These are phyloP conservation scores for Dipodomys spectabilis DNA, from an alignment of 2,113 vertebrate genomes.

Conservation along the genomic window DNA sequence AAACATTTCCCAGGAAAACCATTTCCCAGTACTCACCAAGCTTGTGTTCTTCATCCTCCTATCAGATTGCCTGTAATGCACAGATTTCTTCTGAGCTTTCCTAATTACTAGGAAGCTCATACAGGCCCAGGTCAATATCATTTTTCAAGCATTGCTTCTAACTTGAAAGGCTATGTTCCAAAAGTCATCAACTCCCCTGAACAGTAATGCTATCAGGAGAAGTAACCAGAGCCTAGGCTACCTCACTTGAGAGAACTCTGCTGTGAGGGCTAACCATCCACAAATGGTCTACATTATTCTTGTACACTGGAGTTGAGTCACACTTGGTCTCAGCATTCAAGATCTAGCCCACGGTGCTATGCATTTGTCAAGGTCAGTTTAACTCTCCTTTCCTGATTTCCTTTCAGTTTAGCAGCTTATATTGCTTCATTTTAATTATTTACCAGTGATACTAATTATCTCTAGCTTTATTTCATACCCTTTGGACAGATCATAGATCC, in stretches of 20 bases:
- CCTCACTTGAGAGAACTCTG: neutral
- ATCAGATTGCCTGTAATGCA: neutral
- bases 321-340: neutral
- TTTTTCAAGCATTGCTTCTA: neutral
- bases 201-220: neutral
- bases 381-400: neutral
- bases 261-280: neutral
- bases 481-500: neutral
- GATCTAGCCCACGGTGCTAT: neutral
- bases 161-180: neutral
- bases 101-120: neutral
- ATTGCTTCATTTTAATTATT: conserved; percentile 13
- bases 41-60: neutral
- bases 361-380: neutral
- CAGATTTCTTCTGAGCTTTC: neutral
- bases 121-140: rapidly evolving
- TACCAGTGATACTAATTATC: neutral
- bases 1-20: neutral
- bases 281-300: neutral
- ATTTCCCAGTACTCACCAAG: neutral
- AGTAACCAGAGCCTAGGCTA: neutral
- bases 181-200: neutral
- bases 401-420: neutral
- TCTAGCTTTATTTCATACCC: neutral
- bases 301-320: rapidly evolving